Evolutionary conservation across 2,113 vertebrate species (phyloP), one percentile per base, ranked within the genome.

Genomic region (Entosphenus tridentatus): DNA sequence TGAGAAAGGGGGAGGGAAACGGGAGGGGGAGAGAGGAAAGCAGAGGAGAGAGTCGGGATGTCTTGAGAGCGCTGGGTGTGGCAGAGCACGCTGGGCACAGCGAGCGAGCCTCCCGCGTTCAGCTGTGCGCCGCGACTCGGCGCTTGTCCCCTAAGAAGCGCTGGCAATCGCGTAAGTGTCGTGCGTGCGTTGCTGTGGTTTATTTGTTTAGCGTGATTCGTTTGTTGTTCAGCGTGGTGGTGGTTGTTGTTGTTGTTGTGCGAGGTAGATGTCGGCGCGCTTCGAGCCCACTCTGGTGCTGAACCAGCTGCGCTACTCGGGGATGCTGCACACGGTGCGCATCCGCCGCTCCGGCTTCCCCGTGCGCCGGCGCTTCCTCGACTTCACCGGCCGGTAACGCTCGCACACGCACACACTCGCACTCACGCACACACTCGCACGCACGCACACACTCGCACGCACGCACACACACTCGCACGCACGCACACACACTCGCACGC

Each of bases 271-370:
- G 87, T 89, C 93, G 17, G 87, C 89, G 74, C 86, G 85, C 71
- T 98, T 97, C 76, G 92, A 98, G 79, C 87, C 89, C 80, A 81
- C 84, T 0, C 78, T 98, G 69, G 93, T 98, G 72, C 82, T 97
- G 67, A 97, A 95, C 80, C 93, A 98, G 82, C 83, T 98, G 77
- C 79, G 84, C 14, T 97, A 98, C 74, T 98, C 93, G 0, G 93
- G 93, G 70, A 97, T 98, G 89, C 56, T 98, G 79, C 92, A 98
- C 77, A 97, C 92, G 0, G 92, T 97, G 55, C 82, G 86, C 76
- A 98, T 98, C 65, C 84, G 92, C 5, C 83, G 84, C 71, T 83
- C 85, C 1, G 93, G 93, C 2, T 96, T 93, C 73, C 92, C 93
- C 0, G 77, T 97, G 69, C 79, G 92, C 12, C 86, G 88, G 71